Evolutionary conservation across 2,888 invertebrate species (phyloP).

Genomic region (Plemyria rubiginata): DNA sequence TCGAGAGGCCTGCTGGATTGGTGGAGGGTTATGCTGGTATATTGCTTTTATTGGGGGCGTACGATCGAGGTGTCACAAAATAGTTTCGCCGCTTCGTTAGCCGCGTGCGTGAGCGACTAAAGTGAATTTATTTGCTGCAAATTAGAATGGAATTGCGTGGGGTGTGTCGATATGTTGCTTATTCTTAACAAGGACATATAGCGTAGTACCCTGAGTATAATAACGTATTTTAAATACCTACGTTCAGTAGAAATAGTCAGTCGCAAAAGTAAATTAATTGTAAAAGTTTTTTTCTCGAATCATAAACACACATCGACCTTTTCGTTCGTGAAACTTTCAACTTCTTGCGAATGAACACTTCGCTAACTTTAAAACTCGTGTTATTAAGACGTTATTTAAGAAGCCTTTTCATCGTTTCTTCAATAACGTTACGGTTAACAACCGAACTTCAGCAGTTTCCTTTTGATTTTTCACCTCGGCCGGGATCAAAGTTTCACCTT

Average conservation of each 20-base stretch:
- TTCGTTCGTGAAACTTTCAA: slow-evolving; percentile 6
- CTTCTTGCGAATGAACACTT: slow-evolving; percentile 19
- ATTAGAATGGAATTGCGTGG: slow-evolving; percentile 43
- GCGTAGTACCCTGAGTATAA: too few species aligned
- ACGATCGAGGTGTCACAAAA: slow-evolving; percentile 66
- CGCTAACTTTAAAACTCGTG: slow-evolving; percentile 22
- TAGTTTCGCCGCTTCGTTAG: slow-evolving; percentile 70
- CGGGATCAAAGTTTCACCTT: slow-evolving; percentile 46
- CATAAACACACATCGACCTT: slow-evolving; percentile 10
- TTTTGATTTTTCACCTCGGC: slow-evolving; percentile 54
- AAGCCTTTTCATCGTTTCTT: slow-evolving; percentile 28
- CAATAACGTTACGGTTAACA: slow-evolving; percentile 42
- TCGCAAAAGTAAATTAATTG: not conserved
- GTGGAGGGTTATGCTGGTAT: slow-evolving; percentile 63
- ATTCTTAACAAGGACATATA: not conserved
- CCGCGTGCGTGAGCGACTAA: slow-evolving; percentile 30
- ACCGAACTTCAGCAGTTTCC: slow-evolving; percentile 50
- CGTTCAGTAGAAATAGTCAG: too few species aligned
- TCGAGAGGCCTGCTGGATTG: slow-evolving; percentile 28
- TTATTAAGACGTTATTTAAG: slow-evolving; percentile 30
- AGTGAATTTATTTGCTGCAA: slow-evolving; percentile 42
- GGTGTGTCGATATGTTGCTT: slow-evolving; percentile 29
- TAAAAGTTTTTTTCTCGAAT: not conserved
- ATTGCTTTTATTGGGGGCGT: slow-evolving; percentile 69
- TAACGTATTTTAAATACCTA: too few species aligned